Evolutionary conservation across 2,113 vertebrate species (phyloP).

Genomic region (Leptobrachium leishanense): DNA sequence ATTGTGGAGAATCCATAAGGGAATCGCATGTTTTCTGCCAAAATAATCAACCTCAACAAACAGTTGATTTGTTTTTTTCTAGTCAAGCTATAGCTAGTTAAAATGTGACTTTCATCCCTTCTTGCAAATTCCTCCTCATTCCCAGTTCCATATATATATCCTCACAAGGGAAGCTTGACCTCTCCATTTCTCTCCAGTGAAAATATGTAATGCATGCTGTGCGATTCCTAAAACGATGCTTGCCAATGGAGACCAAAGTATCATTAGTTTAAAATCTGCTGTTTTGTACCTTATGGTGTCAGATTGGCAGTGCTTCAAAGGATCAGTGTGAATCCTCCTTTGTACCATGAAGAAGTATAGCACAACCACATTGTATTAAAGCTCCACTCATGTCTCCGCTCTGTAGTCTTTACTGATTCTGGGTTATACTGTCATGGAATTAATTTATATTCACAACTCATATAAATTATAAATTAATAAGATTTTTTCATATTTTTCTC

Average conservation of each 20-base stretch:
- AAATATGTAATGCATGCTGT: background rate
- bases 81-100: too few species aligned
- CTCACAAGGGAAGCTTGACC: too few species aligned
- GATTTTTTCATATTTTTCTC: constrained; percentile 1
- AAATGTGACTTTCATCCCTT: too few species aligned
- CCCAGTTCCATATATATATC: too few species aligned
- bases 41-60: too few species aligned
- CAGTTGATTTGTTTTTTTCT: too few species aligned
- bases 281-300: background rate
- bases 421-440: constrained; percentile 22
- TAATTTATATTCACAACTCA: constrained; percentile 30
- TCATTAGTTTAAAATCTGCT: background rate
- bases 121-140: too few species aligned
- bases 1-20: too few species aligned
- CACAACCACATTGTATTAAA: constrained; percentile 10
- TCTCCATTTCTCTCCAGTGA: too few species aligned
- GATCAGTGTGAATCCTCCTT: background rate
- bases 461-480: constrained; percentile 35
- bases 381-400: constrained; percentile 2
- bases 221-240: background rate
- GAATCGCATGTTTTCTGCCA: too few species aligned
- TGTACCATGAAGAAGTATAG: background rate
- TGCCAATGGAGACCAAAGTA: background rate
- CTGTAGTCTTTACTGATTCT: background rate
- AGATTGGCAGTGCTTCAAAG: background rate